Conservation (phyloP, 2,113 vertebrate genomes). For the Alosa alosa region DNA sequence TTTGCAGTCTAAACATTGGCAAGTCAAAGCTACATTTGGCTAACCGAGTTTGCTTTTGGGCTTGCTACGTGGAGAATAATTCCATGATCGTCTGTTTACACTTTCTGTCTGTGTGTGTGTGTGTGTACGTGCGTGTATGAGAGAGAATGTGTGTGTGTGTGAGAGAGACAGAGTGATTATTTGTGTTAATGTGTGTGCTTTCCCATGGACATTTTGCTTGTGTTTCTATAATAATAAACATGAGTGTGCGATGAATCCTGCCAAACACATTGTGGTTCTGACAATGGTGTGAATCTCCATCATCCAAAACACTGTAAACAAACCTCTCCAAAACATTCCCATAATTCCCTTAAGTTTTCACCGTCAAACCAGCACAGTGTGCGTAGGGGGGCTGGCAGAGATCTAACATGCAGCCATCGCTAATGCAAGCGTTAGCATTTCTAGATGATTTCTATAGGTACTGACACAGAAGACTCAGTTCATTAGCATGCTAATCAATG, state of each 20-base stretch:
- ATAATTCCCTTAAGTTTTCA: neutral
- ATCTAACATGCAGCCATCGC: neutral
- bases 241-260: neutral
- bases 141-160: constrained; percentile 2
- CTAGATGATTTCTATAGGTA: neutral
- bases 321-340: neutral
- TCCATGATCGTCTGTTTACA: neutral
- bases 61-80: constrained; percentile 1
- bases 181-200: neutral
- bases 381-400: neutral
- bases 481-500: constrained; percentile 20
- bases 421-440: neutral
- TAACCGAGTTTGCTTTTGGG: constrained; percentile 27
- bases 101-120: neutral
- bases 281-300: neutral
- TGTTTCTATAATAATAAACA: neutral
- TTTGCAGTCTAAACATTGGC: constrained; percentile 40
- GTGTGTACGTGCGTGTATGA: neutral
- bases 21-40: constrained; percentile 26
- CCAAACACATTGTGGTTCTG: neutral
- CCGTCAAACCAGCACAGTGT: neutral
- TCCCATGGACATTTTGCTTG: neutral
- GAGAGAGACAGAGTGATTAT: neutral
- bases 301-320: neutral
- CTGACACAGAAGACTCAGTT: constrained; percentile 5